phyloP scores from a whole-genome alignment of 2,113 vertebrate genomes.

The Illadopsis cleaveri region DNA sequence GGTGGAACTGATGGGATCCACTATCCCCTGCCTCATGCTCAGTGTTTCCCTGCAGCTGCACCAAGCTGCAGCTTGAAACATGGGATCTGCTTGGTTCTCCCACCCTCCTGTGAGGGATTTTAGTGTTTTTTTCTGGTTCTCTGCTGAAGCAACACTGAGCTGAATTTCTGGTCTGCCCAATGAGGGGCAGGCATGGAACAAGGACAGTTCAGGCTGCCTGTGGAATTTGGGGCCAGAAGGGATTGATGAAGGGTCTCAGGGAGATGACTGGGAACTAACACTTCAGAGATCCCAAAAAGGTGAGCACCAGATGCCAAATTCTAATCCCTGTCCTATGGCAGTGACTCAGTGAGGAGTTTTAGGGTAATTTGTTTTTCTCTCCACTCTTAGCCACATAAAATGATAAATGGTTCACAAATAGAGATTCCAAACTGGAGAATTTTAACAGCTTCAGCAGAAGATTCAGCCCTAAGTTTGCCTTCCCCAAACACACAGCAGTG shows the following conservation, averaged over 20 bases:
- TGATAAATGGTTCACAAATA: neutral
- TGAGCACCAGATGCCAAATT: neutral
- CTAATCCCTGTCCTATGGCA: neutral
- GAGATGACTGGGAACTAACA: neutral
- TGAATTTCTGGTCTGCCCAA: neutral
- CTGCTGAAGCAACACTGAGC: neutral
- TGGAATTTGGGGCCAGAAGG: neutral
- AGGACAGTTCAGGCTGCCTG: neutral
- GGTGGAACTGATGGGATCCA: accelerated
- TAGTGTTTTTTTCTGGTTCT: neutral
- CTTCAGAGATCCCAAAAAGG: accelerated
- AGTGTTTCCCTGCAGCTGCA: neutral
- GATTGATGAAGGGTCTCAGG: neutral
- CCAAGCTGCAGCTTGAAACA: neutral
- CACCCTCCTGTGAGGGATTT: neutral
- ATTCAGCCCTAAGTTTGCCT: neutral
- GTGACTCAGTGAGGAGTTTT: neutral
- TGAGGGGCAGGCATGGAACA: neutral
- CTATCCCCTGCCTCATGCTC: neutral
- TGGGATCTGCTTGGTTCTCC: neutral
- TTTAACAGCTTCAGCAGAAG: neutral
- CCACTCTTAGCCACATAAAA: neutral
- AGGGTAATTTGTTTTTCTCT: neutral
- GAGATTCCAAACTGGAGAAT: neutral
- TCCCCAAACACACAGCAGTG: neutral